Evolutionary conservation across 2,888 invertebrate species (phyloP), one percentile per base, ranked within the genome.

Genomic region (Acheta domesticus): DNA sequence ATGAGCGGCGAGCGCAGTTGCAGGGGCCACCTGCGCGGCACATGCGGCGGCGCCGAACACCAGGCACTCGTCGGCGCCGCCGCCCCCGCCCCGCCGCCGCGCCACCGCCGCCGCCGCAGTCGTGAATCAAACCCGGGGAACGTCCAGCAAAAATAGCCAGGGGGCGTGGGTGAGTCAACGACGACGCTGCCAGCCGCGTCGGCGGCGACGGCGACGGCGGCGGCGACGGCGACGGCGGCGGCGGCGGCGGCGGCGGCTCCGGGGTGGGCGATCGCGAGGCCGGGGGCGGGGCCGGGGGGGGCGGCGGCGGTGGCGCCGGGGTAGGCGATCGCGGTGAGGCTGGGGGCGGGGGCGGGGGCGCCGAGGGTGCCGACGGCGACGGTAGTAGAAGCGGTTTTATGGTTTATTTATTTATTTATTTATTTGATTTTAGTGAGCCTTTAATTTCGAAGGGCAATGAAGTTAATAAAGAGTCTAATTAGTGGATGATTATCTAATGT

Each of bases 141-240:
- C 62, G 62, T 62, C 62, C 62, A n/a, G 62, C n/a, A 62, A 62
- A 62, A 62, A 62, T 62, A 62, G 62, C 62, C 62, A n/a, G 62
- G 62, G 62, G 62, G 62, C 62, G 62, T 19, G 16, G 62, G 14
- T 62, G 62, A 62, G 62, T 62, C 62, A 62, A 62, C 62, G 62
- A n/a, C 16, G 14, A n/a, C 4, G 62, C 62, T 62, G 62, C 62
- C 62, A 62, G 62, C 14, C 62, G 62, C 62, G 16, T 3, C 62
- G 62, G 62, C 16, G 62, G 62, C 62, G 62, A 5, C 5, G 62
- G 62, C 50, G 50, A 3, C 50, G 50, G 50, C 3, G 50, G 50
- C 50, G 50, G 50, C 50, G 50, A 2, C 2, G 50, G 12, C 50
- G 50, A 3, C 19, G 19, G 19, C 2, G 19, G 19, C 14, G 50